Conservation (phyloP, 2,797 vertebrate species). For the Bryconaethiops microstoma region DNA sequence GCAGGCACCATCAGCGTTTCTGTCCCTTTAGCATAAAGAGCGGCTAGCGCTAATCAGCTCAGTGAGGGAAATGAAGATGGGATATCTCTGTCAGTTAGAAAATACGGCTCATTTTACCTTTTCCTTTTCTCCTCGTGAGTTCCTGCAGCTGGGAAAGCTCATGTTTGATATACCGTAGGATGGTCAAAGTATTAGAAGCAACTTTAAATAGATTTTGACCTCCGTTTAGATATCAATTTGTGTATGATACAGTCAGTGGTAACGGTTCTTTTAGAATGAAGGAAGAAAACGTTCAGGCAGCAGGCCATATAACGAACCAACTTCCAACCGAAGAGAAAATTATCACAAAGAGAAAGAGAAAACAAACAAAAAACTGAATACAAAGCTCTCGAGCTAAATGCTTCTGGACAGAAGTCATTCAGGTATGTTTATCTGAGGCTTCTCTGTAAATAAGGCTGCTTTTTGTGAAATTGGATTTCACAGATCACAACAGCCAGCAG, state of each 20-base stretch:
- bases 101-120: slow-evolving; percentile 5
- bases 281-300: slow-evolving; percentile 29
- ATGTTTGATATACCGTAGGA: not conserved
- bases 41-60: slow-evolving; percentile 41
- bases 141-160: not conserved
- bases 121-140: not conserved
- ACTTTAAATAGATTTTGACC: slow-evolving; percentile 26
- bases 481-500: slow-evolving; percentile 59
- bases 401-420: slow-evolving; percentile 62
- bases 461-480: slow-evolving; percentile 66
- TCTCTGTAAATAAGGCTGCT: slow-evolving; percentile 63
- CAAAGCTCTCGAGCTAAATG: slow-evolving; percentile 54
- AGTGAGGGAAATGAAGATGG: slow-evolving; percentile 33
- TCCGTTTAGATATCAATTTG: slow-evolving; percentile 26
- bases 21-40: slow-evolving; percentile 45
- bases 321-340: slow-evolving; percentile 29
- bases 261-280: slow-evolving; percentile 32
- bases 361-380: slow-evolving; percentile 12
- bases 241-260: slow-evolving; percentile 23
- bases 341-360: slow-evolving; percentile 36
- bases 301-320: slow-evolving; percentile 34
- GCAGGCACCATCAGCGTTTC: slow-evolving; percentile 38
- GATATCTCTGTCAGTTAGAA: slow-evolving; percentile 37
- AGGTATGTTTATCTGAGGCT: slow-evolving; percentile 61
- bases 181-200: not conserved